These are phyloP conservation scores for Caenorhabditis sp. DNA, from an alignment of 2,888 invertebrate genomes.

Conservation along the genomic window DNA sequence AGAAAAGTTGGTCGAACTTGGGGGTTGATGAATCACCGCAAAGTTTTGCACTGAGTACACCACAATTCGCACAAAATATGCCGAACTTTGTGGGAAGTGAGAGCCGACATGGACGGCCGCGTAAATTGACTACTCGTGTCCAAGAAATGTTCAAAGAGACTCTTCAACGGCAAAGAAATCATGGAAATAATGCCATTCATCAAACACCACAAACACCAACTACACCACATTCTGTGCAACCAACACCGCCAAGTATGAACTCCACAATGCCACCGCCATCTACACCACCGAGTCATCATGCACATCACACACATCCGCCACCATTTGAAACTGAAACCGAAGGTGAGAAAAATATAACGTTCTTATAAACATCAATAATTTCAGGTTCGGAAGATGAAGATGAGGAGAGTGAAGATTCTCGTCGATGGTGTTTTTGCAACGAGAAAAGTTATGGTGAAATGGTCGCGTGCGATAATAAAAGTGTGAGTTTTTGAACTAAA, in stretches of 20 bases:
- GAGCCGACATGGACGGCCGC: slow-evolving; percentile 66
- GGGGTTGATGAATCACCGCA: slow-evolving; percentile 26
- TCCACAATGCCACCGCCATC: slow-evolving; percentile 2
- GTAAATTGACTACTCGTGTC: slow-evolving; percentile 67
- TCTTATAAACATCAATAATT: background rate
- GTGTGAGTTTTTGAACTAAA: slow-evolving; percentile 78
- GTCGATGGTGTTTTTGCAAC: slow-evolving; percentile 66
- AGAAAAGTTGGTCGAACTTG: slow-evolving; percentile 42
- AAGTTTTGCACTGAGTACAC: slow-evolving; percentile 2
- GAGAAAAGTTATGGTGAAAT: slow-evolving; percentile 73
- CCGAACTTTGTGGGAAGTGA: slow-evolving; percentile 60
- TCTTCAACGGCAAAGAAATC: slow-evolving; percentile 47
- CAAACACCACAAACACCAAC: background rate
- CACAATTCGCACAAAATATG: slow-evolving; percentile 34
- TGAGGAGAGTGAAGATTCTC: slow-evolving; percentile 48
- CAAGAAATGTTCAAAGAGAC: slow-evolving; percentile 68
- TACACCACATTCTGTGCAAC: slow-evolving; percentile 14
- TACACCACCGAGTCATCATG: slow-evolving; percentile 3
- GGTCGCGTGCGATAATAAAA: slow-evolving; percentile 98
- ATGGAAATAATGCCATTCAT: slow-evolving; percentile 21
- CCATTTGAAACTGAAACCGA: background rate
- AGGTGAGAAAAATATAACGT: background rate
- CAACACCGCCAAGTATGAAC: slow-evolving; percentile 17
- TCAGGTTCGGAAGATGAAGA: slow-evolving; percentile 28
- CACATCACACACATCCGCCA: slow-evolving; percentile 3